Percentiles rank a stretch among this genome's conserved stretches.
Conservation (phyloP, 2,888 invertebrate species). For the Lepidochitona cinerea region DNA sequence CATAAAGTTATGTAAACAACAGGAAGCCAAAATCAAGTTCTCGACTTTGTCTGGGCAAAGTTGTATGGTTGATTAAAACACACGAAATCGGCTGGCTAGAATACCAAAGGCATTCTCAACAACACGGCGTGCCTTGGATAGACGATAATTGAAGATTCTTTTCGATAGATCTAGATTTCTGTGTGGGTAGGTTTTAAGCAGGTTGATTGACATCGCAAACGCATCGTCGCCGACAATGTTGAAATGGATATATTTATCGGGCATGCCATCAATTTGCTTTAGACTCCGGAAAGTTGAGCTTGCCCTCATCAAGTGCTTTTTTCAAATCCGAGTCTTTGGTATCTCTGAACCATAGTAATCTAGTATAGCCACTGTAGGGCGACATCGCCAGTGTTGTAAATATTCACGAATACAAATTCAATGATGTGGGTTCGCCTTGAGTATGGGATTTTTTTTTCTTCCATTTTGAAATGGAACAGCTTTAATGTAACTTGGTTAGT, state of each 20-base stretch:
- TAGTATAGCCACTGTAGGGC: too few species aligned
- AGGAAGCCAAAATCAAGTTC: not conserved
- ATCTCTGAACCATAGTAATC: too few species aligned
- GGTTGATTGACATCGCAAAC: not conserved
- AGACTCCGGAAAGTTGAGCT: not conserved
- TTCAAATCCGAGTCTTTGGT: not conserved
- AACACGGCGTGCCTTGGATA: not conserved
- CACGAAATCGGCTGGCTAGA: not conserved
- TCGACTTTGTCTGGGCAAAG: not conserved
- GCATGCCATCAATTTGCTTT: not conserved
- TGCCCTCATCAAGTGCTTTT: not conserved
- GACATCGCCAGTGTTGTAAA: too few species aligned
- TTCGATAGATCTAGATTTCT: not conserved
- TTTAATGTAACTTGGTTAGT: too few species aligned
- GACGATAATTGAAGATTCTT: not conserved
- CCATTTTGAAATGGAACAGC: too few species aligned
- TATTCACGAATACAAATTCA: too few species aligned
- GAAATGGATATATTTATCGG: not conserved
- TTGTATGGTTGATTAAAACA: not conserved
- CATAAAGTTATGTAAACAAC: not conserved
- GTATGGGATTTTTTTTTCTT: too few species aligned
- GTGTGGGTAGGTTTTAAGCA: not conserved
- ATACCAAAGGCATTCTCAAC: too few species aligned
- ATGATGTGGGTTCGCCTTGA: too few species aligned
- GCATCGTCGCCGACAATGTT: not conserved